A percentile compares a stretch with the other conserved stretches of the same genome.
Conservation (phyloP, 2,888 invertebrate genomes). For the Hofmannophila pseudospretella region DNA sequence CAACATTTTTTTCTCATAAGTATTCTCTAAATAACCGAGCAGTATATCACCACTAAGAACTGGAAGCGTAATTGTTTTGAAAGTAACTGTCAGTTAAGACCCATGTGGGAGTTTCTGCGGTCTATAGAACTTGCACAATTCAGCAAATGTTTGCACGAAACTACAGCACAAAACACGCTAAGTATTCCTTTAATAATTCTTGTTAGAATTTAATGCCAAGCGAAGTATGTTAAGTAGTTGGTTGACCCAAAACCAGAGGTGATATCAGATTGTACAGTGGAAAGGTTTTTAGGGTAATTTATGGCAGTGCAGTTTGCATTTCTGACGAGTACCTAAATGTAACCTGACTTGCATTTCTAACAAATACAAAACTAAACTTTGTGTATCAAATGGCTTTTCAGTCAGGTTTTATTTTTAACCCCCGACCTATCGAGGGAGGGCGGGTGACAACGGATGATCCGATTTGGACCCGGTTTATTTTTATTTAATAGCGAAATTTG, state of each 20-base stretch:
- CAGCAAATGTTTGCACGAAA: conserved; percentile 50
- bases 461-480: too few relatives aligned
- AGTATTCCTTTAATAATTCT: conserved; percentile 32
- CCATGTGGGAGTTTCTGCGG: conserved; percentile 45
- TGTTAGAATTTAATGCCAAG: conserved; percentile 21
- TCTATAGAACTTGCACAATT: conserved; percentile 45
- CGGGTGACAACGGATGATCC: too few relatives aligned
- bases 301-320: conserved; percentile 33
- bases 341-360: too few relatives aligned
- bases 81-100: conserved; percentile 49
- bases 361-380: too few relatives aligned
- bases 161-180: conserved; percentile 30
- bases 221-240: conserved; percentile 34
- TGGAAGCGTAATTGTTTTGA: conserved; percentile 52
- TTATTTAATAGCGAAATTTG: too few relatives aligned
- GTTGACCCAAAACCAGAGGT: conserved; percentile 39
- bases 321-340: conserved; percentile 9
- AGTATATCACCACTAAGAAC: conserved; percentile 27
- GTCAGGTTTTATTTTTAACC: too few relatives aligned
- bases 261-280: conserved; percentile 38
- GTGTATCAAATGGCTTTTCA: too few relatives aligned
- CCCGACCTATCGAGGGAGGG: too few relatives aligned
- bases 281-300: conserved; percentile 42
- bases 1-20: too few relatives aligned
- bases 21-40: conserved; percentile 14